Evolutionary conservation across 2,888 invertebrate genomes (phyloP).

Genomic region (Apodemia zela): DNA sequence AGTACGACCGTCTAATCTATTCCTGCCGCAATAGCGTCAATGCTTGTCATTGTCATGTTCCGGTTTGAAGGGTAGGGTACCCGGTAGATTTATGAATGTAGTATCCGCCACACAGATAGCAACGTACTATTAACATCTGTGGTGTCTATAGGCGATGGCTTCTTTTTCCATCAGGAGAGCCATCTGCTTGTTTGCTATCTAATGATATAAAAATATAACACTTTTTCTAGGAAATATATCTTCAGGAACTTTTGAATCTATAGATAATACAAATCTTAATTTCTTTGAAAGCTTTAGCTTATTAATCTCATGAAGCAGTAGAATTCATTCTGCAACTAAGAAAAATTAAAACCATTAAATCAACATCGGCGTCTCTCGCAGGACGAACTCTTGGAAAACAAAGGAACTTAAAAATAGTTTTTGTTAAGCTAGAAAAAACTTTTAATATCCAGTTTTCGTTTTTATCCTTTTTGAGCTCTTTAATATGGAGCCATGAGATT

Average conservation of each 20-base stretch:
- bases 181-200: no score
- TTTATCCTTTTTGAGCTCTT: neutral
- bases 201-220: no score
- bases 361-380: neutral
- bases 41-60: no score
- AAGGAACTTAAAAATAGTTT: neutral
- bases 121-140: no score
- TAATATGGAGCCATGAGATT: neutral
- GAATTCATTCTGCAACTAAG: neutral
- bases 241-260: slow-evolving; percentile 1
- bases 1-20: no score
- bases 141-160: no score
- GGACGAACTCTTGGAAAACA: slow-evolving; percentile 1
- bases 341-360: slow-evolving; percentile 7
- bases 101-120: no score
- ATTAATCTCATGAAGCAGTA: neutral
- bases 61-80: no score
- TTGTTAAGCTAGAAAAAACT: neutral
- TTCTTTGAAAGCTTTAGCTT: slow-evolving; percentile 2
- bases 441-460: neutral
- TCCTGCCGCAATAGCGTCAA: no score
- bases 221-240: neutral
- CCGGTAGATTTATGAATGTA: no score
- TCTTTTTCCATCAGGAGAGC: no score
- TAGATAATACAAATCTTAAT: neutral